Conservation (phyloP, 1,140 invertebrate genomes). For the Cyrtorhinus lividipennis region DNA sequence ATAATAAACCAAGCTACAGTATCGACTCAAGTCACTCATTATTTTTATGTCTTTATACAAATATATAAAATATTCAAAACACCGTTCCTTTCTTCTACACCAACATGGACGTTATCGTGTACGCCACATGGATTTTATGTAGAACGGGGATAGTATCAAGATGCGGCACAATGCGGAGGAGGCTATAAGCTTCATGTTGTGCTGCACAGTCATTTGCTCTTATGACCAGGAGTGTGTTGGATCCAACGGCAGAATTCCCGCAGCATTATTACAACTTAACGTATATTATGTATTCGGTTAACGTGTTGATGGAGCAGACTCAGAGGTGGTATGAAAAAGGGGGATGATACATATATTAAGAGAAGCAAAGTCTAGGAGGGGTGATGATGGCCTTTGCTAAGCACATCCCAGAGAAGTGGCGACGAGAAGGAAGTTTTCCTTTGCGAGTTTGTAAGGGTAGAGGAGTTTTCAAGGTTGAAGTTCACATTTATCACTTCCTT, state of each 20-base stretch:
- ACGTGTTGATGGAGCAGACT: background rate
- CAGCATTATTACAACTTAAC: background rate
- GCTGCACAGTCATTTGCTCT: background rate
- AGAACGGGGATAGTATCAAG: background rate
- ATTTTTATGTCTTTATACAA: background rate
- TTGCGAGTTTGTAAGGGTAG: background rate
- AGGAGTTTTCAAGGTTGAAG: background rate
- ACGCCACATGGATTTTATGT: background rate
- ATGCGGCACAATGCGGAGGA: background rate
- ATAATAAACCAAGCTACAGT: too few species aligned
- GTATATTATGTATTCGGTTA: background rate
- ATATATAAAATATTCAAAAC: too few species aligned
- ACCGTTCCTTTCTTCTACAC: too few species aligned
- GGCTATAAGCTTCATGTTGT: background rate
- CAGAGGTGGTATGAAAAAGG: background rate
- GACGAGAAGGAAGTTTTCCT: too few species aligned
- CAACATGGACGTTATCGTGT: background rate
- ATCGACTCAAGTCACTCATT: too few species aligned
- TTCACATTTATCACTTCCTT: conserved; percentile 5
- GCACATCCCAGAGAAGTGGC: too few species aligned
- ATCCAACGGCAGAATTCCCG: background rate
- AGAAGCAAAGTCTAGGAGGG: too few species aligned
- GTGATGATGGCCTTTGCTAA: too few species aligned
- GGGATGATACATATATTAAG: background rate
- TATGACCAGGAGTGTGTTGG: background rate